phyloP scores from a whole-genome alignment of 2,888 invertebrate genomes.

The Yponomeuta cagnagella region DNA sequence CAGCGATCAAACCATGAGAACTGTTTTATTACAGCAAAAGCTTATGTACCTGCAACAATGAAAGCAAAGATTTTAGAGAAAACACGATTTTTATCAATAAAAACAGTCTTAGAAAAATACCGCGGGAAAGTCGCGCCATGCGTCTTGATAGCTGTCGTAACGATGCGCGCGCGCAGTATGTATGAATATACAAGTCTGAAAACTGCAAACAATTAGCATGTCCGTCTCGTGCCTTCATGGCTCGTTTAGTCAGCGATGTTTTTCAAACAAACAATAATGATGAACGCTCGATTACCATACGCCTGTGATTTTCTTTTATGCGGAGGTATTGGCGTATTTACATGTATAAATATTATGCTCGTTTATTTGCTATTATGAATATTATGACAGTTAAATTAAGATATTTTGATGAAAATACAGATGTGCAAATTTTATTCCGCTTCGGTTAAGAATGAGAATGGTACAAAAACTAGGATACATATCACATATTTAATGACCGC shows the following conservation, averaged over 20 bases:
- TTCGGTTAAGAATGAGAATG: background rate
- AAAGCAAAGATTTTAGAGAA: background rate
- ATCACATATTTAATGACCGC: background rate
- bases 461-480: background rate
- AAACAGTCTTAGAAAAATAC: background rate
- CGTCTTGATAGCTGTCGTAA: constrained; percentile 3
- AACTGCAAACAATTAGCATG: constrained; percentile 24
- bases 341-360: constrained; percentile 3
- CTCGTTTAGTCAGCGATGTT: constrained; percentile 30
- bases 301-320: background rate
- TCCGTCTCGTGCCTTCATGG: constrained; percentile 35
- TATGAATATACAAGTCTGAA: constrained; percentile 15
- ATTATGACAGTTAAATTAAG: background rate
- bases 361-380: background rate
- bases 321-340: background rate
- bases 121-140: background rate
- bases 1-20: background rate
- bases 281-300: background rate
- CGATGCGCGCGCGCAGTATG: constrained; percentile 5
- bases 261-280: background rate
- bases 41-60: background rate
- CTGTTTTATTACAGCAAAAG: background rate
- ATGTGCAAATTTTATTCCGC: background rate
- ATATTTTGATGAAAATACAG: background rate
- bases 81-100: background rate